A percentile compares a stretch with the other conserved stretches of the same genome.
Conservation (phyloP, 2,888 invertebrate genomes). For the Aleiodes alternator region DNA sequence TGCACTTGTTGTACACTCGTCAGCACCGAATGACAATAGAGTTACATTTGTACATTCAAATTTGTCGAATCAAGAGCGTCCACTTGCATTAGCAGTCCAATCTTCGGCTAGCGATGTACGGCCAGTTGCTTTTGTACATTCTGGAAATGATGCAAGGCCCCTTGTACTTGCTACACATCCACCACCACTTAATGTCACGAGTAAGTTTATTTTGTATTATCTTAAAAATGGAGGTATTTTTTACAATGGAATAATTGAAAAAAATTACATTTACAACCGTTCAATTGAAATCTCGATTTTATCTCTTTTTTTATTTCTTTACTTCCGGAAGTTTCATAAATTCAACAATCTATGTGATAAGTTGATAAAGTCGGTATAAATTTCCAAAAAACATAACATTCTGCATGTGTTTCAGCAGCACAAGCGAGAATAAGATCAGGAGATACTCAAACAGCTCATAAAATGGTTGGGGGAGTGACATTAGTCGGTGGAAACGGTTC, state of each 20-base stretch:
- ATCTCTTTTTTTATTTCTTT: too few relatives aligned
- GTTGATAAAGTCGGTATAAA: too few relatives aligned
- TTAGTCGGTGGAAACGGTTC: conserved; percentile 71
- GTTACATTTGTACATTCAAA: conserved; percentile 73
- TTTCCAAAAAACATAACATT: neutral
- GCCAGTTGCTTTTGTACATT: conserved; percentile 72
- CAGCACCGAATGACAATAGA: conserved; percentile 72
- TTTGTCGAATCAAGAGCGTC: conserved; percentile 72
- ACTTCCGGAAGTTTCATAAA: too few relatives aligned
- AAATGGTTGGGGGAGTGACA: conserved; percentile 74
- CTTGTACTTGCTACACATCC: conserved; percentile 70
- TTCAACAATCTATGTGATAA: too few relatives aligned
- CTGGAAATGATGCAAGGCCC: conserved; percentile 71
- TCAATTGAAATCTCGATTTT: too few relatives aligned
- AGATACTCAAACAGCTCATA: conserved; percentile 72
- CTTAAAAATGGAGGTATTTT: too few relatives aligned
- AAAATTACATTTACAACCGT: too few relatives aligned
- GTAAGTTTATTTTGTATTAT: conserved; percentile 60
- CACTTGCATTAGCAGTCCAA: conserved; percentile 73
- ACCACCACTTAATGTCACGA: conserved; percentile 70
- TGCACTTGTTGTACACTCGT: conserved; percentile 72
- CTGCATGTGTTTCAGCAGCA: conserved; percentile 60
- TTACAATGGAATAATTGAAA: too few relatives aligned
- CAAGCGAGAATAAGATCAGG: conserved; percentile 72
- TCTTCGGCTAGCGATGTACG: conserved; percentile 70